Percentiles rank a stretch among this genome's conserved stretches.
Evolutionary conservation across 2,888 invertebrate genomes (phyloP).

Genomic region (Aradus depressus): DNA sequence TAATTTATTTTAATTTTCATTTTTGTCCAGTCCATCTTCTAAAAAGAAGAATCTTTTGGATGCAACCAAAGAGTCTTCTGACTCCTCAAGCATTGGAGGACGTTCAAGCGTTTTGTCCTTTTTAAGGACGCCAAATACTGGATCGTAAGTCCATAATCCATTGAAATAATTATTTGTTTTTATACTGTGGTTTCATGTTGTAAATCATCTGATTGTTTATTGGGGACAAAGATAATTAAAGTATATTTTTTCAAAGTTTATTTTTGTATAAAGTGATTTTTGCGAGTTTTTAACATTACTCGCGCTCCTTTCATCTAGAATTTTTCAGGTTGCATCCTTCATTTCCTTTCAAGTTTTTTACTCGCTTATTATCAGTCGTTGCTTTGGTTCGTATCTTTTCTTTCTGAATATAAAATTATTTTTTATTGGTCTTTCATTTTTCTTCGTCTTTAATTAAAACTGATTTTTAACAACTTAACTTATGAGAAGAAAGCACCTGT

Average conservation of each 20-base stretch:
- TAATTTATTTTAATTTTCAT: neutral
- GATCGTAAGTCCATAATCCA: constrained; percentile 15
- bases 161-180: neutral
- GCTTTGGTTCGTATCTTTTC: too few relatives aligned
- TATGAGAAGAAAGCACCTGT: too few relatives aligned
- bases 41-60: constrained; percentile 11
- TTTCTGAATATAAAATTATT: too few relatives aligned
- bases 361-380: too few relatives aligned
- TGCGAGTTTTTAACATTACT: too few relatives aligned
- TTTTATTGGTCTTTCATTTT: too few relatives aligned
- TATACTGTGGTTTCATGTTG: neutral
- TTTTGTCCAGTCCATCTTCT: constrained; percentile 3
- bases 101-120: constrained; percentile 21
- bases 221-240: neutral
- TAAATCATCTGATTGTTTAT: neutral
- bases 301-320: too few relatives aligned
- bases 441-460: too few relatives aligned
- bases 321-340: too few relatives aligned
- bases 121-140: constrained; percentile 18
- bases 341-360: too few relatives aligned
- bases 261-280: neutral
- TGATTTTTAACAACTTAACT: too few relatives aligned
- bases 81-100: neutral
- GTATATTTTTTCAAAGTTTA: neutral
- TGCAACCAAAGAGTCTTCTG: constrained; percentile 6